Evolutionary conservation across 2,888 invertebrate genomes (phyloP), one percentile per base, ranked within the genome.

Genomic region (Orgyia antiqua): DNA sequence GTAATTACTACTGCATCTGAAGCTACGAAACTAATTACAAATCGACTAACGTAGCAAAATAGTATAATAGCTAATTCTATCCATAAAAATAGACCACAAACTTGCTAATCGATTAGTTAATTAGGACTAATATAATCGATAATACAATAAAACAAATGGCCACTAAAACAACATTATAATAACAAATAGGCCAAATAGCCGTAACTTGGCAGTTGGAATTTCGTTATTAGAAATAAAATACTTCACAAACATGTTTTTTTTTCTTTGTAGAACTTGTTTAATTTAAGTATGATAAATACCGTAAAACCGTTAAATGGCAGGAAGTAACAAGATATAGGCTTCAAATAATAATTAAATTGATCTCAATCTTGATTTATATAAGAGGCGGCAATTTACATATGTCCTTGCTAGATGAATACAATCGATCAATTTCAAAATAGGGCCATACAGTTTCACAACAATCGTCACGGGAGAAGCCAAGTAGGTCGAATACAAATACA

Each of bases 61-160:
- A 68, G 67, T 50, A 67, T 61, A 62, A 66, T 65, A 51, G 62
- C 65, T n/a, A 66, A 63, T 68, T 65, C 61, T 54, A 57, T 59
- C 46, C n/a, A n/a, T 47, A 37, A 47, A 62, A 64, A 69, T 66
- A 69, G 37, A 33, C 42, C 43, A 60, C 50, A 71, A 80, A 80
- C 82, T 78, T 68, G 67, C 58, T 56, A 58, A 57, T 68, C 79
- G 66, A 67, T 57, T 53, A 58, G 57, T 68, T 82, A 83, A 84
- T 83, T 82, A 76, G 75, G 43, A 68, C 63, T 74, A 75, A 82
- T 79, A 70, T 78, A 78, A 55, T 63, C 70, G n/a, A n/a, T n/a
- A n/a, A n/a, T n/a, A n/a, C n/a, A n/a, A n/a, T n/a, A n/a, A n/a
- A n/a, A n/a, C n/a, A n/a, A n/a, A n/a, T n/a, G n/a, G n/a, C n/a